Conservation (phyloP, 2,888 invertebrate species). For the Odontothrips loti region DNA sequence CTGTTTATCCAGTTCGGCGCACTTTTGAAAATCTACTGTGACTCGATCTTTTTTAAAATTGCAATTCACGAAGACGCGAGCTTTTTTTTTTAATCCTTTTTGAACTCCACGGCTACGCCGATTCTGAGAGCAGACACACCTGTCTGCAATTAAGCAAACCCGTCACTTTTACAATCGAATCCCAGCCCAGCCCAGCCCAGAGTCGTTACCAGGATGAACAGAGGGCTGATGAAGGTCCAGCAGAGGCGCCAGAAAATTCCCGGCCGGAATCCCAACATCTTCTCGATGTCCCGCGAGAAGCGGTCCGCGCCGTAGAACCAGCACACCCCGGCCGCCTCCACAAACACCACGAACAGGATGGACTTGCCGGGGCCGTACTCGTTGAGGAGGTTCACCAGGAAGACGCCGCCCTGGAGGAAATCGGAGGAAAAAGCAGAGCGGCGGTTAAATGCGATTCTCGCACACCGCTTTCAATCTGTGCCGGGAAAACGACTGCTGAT, state of each 20-base stretch:
- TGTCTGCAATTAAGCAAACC: not conserved
- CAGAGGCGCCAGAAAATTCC: slow-evolving; percentile 76
- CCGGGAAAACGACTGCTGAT: no score
- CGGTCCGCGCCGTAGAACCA: slow-evolving; percentile 84
- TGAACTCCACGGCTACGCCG: no score
- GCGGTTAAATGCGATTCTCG: no score
- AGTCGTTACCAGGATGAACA: slow-evolving; percentile 68
- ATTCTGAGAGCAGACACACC: no score
- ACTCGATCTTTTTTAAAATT: no score
- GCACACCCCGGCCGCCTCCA: slow-evolving; percentile 83
- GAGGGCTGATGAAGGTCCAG: slow-evolving; percentile 83
- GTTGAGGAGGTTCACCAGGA: slow-evolving; percentile 79
- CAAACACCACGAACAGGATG: slow-evolving; percentile 84
- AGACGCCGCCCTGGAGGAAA: slow-evolving; percentile 70
- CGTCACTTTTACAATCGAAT: slow-evolving; percentile 18
- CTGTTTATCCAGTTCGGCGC: no score
- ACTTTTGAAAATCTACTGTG: no score
- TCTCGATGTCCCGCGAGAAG: slow-evolving; percentile 73
- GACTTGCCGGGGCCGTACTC: slow-evolving; percentile 83
- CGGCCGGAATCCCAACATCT: slow-evolving; percentile 76
- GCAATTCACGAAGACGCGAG: not conserved
- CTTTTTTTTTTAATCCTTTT: not conserved
- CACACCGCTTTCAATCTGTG: no score
- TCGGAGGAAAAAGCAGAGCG: slow-evolving; percentile 18
- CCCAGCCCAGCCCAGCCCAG: not conserved